These are phyloP conservation scores for Himalopsyche kuldschensis DNA, from an alignment of 2,888 invertebrate genomes.

Conservation along the genomic window DNA sequence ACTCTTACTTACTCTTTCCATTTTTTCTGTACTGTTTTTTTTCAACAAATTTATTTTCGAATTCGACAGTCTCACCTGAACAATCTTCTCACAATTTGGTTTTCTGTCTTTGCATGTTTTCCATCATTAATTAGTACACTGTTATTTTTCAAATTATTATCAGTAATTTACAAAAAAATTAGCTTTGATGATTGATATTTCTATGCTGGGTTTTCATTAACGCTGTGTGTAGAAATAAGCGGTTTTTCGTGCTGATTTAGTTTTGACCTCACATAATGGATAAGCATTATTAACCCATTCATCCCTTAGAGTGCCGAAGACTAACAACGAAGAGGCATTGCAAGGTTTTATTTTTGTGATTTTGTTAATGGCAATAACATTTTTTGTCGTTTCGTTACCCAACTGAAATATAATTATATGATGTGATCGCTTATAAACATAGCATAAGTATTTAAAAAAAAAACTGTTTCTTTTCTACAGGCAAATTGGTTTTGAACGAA, in stretches of 20 bases:
- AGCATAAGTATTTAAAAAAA: too few species aligned
- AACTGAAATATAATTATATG: not conserved
- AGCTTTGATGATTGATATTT: not conserved
- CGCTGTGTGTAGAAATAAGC: not conserved
- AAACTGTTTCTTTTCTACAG: too few species aligned
- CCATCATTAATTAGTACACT: too few species aligned
- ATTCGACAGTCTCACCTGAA: not conserved
- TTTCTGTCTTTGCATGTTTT: not conserved
- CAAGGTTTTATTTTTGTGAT: not conserved
- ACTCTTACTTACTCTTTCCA: too few species aligned
- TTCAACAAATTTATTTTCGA: too few species aligned
- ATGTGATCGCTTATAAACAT: not conserved
- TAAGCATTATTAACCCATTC: not conserved
- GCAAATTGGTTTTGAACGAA: too few species aligned
- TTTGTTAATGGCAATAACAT: not conserved
- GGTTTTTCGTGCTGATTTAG: not conserved
- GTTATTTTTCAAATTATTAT: too few species aligned
- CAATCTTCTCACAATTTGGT: not conserved
- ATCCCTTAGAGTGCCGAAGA: not conserved
- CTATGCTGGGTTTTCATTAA: not conserved
- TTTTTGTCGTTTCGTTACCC: not conserved
- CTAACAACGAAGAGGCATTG: not conserved
- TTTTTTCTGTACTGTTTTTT: too few species aligned
- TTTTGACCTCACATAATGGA: not conserved
- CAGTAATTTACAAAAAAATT: not conserved